Percentiles rank a stretch among this genome's conserved stretches.
Conservation (phyloP, 2,797 vertebrate genomes). For the Buceros bicornis region DNA sequence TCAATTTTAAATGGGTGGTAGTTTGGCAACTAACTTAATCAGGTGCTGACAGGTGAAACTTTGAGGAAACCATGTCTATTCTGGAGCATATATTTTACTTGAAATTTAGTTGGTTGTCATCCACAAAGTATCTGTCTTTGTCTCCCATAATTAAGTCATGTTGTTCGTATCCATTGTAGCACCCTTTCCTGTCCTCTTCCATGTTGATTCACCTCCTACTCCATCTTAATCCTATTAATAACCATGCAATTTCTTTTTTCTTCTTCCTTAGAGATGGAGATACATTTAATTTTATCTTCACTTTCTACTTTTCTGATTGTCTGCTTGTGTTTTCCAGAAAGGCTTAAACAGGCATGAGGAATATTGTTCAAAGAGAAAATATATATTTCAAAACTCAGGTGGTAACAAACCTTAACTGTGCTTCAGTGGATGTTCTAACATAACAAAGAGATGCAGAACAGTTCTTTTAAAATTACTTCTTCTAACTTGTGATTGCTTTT, state of each 20-base stretch:
- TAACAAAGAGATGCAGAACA: neutral
- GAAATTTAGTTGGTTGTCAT: neutral
- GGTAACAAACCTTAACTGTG: neutral
- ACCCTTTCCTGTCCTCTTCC: neutral
- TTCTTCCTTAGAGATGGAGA: neutral
- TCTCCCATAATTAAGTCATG: no score
- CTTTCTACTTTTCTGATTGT: neutral
- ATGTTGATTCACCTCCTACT: neutral
- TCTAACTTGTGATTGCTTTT: slow-evolving; percentile 38
- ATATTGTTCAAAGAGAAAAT: neutral
- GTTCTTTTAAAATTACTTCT: neutral
- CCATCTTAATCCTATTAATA: neutral
- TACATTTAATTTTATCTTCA: neutral
- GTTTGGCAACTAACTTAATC: neutral
- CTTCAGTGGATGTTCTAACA: neutral
- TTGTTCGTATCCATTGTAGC: neutral
- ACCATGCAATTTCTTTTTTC: neutral
- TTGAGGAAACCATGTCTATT: neutral
- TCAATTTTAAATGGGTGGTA: neutral
- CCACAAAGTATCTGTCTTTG: neutral
- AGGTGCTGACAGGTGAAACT: neutral
- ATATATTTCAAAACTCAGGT: neutral
- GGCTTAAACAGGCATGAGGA: neutral
- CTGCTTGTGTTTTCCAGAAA: neutral
- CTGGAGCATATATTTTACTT: neutral